Evolutionary conservation across 2,113 vertebrate genomes (phyloP).

Genomic region (Laterallus jamaicensis): DNA sequence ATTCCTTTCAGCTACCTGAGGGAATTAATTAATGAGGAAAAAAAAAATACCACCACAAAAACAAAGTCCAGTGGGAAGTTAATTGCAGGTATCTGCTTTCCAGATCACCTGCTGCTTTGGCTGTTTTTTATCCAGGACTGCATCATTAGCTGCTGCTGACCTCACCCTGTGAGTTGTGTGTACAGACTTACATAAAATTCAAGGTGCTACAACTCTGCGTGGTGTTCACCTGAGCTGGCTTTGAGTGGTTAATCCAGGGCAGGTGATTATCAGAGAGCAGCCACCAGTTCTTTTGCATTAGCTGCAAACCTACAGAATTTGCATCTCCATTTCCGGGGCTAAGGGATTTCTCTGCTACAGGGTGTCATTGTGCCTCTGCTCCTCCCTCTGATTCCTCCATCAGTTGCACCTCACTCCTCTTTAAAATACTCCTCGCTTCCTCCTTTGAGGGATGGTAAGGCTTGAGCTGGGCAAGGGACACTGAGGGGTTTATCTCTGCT

Average conservation of each 20-base stretch:
- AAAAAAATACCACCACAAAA: fast-evolving
- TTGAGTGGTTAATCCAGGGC: background rate
- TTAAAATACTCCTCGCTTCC: background rate
- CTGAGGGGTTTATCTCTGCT: background rate
- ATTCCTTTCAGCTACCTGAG: background rate
- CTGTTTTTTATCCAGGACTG: background rate
- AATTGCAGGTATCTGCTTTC: constrained; percentile 4
- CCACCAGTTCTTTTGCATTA: background rate
- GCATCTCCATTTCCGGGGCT: fast-evolving
- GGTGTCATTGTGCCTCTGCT: background rate
- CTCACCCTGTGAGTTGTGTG: background rate
- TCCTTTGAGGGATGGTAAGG: background rate
- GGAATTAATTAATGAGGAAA: constrained; percentile 13
- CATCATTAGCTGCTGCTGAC: background rate
- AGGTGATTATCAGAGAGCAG: background rate
- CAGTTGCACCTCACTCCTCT: background rate
- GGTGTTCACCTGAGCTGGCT: background rate
- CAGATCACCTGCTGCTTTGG: background rate
- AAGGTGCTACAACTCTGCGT: background rate
- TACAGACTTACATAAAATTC: background rate
- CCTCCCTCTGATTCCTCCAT: background rate
- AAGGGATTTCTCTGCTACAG: background rate
- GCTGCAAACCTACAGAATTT: background rate
- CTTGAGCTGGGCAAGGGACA: fast-evolving
- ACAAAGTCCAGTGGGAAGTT: background rate